These are phyloP conservation scores for Drosophila sp. DNA, from an alignment of 1,140 invertebrate genomes.

Conservation along the genomic window DNA sequence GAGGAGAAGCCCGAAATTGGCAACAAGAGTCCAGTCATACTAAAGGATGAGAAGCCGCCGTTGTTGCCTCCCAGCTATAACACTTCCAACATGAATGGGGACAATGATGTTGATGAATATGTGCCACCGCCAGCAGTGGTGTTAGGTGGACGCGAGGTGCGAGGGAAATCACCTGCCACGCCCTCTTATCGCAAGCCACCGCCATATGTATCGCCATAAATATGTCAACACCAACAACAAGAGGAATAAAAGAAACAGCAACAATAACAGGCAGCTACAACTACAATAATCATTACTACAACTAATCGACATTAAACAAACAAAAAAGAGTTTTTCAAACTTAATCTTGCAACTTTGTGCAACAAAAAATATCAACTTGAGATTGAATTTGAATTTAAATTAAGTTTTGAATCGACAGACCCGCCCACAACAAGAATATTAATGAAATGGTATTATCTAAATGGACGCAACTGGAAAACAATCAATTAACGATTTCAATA, in stretches of 20 bases:
- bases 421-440: constrained; percentile 33
- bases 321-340: constrained; percentile 8
- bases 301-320: constrained; percentile 14
- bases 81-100: constrained; percentile 80
- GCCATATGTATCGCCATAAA: constrained; percentile 96
- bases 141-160: constrained; percentile 88
- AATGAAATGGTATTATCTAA: constrained; percentile 38
- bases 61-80: constrained; percentile 88
- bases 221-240: constrained; percentile 45
- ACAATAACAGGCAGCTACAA: constrained; percentile 71
- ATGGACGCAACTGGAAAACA: constrained; percentile 60
- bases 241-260: constrained; percentile 39
- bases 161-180: constrained; percentile 88
- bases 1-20: constrained; percentile 94
- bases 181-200: constrained; percentile 95
- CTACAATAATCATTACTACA: constrained; percentile 68
- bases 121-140: constrained; percentile 92
- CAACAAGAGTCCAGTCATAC: constrained; percentile 95
- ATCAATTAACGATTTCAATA: constrained; percentile 72
- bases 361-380: constrained; percentile 12
- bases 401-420: constrained; percentile 29
- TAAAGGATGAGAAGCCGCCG: constrained; percentile 96
- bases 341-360: constrained; percentile 12
- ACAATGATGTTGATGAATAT: constrained; percentile 88
- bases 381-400: constrained; percentile 39